phyloP scores from a whole-genome alignment of 1,140 invertebrate species.

The Brachionus calyciflorus region DNA sequence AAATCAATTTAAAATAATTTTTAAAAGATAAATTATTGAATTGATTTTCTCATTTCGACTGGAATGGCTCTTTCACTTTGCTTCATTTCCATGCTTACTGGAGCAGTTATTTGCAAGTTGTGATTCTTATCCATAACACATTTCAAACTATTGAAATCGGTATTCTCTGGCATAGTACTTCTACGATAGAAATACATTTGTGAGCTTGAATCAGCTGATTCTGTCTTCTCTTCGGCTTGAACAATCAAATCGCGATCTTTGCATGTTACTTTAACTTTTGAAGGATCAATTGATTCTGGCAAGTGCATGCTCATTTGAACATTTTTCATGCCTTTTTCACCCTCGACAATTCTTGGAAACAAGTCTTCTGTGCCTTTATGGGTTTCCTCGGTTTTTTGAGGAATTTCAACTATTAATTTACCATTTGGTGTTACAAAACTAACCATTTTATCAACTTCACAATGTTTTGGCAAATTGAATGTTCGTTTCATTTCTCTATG shows the following conservation, averaged over 20 bases:
- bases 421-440: slow-evolving; percentile 23
- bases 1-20: too few relatives aligned
- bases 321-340: slow-evolving; percentile 43
- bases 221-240: slow-evolving; percentile 40
- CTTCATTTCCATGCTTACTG: slow-evolving; percentile 2
- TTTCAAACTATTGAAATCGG: slow-evolving; percentile 29
- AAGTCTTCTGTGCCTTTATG: slow-evolving; percentile 32
- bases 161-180: slow-evolving; percentile 41
- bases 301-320: slow-evolving; percentile 14
- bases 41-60: slow-evolving; percentile 43
- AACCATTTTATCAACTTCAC: slow-evolving; percentile 33
- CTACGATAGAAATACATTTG: slow-evolving; percentile 37
- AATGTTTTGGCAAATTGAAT: slow-evolving; percentile 33
- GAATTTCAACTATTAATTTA: slow-evolving; percentile 41
- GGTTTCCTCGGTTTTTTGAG: slow-evolving; percentile 1
- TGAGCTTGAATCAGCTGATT: slow-evolving; percentile 6
- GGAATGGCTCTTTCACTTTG: slow-evolving; percentile 17
- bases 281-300: slow-evolving; percentile 38
- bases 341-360: slow-evolving; percentile 25
- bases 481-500: slow-evolving; percentile 6
- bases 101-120: slow-evolving; percentile 8
- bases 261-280: slow-evolving; percentile 45
- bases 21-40: slow-evolving; percentile 19
- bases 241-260: slow-evolving; percentile 46
- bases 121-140: slow-evolving; percentile 37